Percentiles rank a stretch among this genome's conserved stretches.
These are phyloP conservation scores for Coracopsis vasa DNA, from an alignment of 2,113 vertebrate genomes.

Conservation along the genomic window DNA sequence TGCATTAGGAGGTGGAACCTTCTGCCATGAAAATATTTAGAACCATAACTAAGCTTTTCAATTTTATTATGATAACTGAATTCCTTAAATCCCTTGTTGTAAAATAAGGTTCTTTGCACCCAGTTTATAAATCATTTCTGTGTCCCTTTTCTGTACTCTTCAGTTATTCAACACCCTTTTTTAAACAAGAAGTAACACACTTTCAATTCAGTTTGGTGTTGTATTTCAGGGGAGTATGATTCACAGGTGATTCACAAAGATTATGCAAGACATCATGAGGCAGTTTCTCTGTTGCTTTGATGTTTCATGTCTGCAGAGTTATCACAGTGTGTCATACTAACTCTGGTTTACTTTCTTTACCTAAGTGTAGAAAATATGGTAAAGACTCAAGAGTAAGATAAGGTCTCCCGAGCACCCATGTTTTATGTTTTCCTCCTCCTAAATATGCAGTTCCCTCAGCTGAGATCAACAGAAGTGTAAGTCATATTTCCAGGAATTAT, in stretches of 20 bases:
- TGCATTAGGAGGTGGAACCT: neutral
- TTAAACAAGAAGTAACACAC: neutral
- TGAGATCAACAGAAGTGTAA: neutral
- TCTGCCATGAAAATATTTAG: neutral
- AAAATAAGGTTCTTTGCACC: neutral
- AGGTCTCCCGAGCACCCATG: neutral
- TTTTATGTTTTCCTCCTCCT: constrained; percentile 2
- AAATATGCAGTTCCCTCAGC: neutral
- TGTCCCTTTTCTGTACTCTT: neutral
- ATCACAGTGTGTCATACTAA: constrained; percentile 12
- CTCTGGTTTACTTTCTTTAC: constrained; percentile 14
- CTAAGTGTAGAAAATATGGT: neutral
- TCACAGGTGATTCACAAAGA: constrained; percentile 56
- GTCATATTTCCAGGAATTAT: neutral
- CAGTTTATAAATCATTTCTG: neutral
- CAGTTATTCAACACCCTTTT: constrained; percentile 2
- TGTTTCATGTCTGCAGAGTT: constrained; percentile 14
- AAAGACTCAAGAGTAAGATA: neutral
- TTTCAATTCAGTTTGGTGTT: neutral
- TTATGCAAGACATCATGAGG: constrained; percentile 31
- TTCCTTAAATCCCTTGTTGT: neutral
- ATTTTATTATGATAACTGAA: neutral
- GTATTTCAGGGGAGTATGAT: constrained; percentile 22
- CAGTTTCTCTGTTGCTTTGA: constrained; percentile 28
- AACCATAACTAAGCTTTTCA: neutral